Evolutionary conservation across 2,888 invertebrate genomes (phyloP), one percentile per base, ranked within the genome.

Genomic region (Ochropleura leucogaster): DNA sequence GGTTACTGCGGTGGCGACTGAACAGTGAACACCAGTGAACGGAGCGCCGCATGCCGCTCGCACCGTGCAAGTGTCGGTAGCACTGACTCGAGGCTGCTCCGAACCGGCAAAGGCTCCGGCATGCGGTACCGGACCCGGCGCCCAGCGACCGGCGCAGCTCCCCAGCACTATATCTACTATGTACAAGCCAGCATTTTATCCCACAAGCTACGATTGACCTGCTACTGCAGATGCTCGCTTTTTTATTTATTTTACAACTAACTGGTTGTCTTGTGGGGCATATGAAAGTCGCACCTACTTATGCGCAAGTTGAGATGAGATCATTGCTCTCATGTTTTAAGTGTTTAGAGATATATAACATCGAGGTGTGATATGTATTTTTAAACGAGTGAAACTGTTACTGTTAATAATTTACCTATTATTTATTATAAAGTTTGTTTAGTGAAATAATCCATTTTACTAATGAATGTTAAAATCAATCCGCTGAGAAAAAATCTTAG

Each of bases 1-100:
- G 71, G 84, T 72, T 74, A 77, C 79, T 84, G 67, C 81, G 55
- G 78, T 73, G 77, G 77, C 85, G 82, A 86, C 85, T 84, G 30
- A 30, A 30, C 30, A 30, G 30, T 59, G 83, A 77, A 79, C 69
- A 77, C 53, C 68, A 44, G 62, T 68, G 68, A 69, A 68, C 70
- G 68, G 47, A 47, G 64, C 62, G 64, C 44, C 40, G 64, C 59
- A 69, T 62, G 72, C 74, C 80, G 66, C 30, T 49, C 66, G 66
- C 30, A 20, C 78, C 20, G 55, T 20, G 63, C 44, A 40, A 44
- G 30, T 42, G 67, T 49, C 59, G 71, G 70, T 68, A 72, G 42
- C 63, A 69, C 57, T 63, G 74, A 72, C 68, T 62, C 47, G 70
- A 57, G 18, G 20, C 65, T 65, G 72, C 51, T n/a, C 63, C 63